Evolutionary conservation across 2,888 invertebrate species (phyloP), one percentile per base, ranked within the genome.

Genomic region (Parnassius smintheus): DNA sequence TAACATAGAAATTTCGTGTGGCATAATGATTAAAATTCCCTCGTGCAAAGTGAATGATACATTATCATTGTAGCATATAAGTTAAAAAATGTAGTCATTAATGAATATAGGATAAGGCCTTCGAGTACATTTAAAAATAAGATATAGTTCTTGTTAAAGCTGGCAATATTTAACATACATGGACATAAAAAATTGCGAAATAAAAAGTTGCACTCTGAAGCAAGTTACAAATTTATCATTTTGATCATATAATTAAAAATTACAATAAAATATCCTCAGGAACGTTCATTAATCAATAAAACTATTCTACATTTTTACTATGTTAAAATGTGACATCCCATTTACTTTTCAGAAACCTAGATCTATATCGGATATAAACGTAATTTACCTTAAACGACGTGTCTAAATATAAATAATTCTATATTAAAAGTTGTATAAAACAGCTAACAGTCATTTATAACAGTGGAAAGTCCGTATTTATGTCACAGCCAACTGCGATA

Each of bases 161-260:
- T 49, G 25, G n/a, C 41, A 35, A 48, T 13, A 25, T 56, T 56
- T 42, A 61, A 9, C 12, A 7, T 13, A 2, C 41, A 54, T 45
- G 53, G 45, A 54, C 41, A 22, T 45, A 56, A 35, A 18, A 35
- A 41, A 59, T 18, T 45, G n/a, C 22, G 60, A 49, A 45, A 42
- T 9, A 56, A 49, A 49, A 57, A 64, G 53, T 53, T 61, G 56
- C 56, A 56, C 44, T 41, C 45, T 12, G 9, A 48, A 51, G 49
- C 49, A 70, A 72, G 67, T 71, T 72, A 75, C 68, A 71, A 71
- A 68, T 71, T 4, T 72, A 73, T 66, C 68, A 68, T 71, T 81
- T 84, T 84, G 83, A 81, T 83, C 83, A 74, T 75, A 75, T 72
- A 77, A 75, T 72, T 77, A 78, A 75, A 76, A 83, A 78, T 76